Base-by-base conservation (phyloP, 2,888 invertebrate genomes). In the Diarsia rubi region DNA sequence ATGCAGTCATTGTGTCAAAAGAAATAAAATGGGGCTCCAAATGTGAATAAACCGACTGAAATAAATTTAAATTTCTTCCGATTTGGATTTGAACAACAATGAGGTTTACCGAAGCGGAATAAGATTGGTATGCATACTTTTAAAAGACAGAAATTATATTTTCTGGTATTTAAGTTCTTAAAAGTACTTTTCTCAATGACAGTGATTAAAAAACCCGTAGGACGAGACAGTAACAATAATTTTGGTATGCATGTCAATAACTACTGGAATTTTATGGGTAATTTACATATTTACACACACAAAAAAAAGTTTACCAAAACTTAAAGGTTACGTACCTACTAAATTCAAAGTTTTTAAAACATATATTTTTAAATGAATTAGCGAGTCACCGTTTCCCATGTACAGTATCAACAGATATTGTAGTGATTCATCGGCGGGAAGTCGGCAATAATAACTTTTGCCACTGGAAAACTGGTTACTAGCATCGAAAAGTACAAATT, bases 381-480 rank as follows among this genome's bases (percentile, higher is more conserved):
- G 1, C 60, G 27, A 67, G 42, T 76, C 31, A 31, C 19, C 19
- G 49, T 71, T 78, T 78, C 62, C 45, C 42, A 72, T 59, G 63
- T 71, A 75, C 52, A 73, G 62, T 81, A 82, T 73, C 71, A 82
- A 88, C 75, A 79, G 73, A 85, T 81, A 85, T 81, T 79, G 81
- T 68, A 74, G 86, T 93, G 93, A 93, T 88, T 93, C 93, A 93
- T 90, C 90, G 86, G 88, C 90, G 89, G 90, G 91, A 92, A 91
- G 89, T 89, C 83, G 84, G 88, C 88, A 83, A 84, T 84, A 73
- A 77, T 77, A 86, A 74, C 68, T 77, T n/a, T 77, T 74, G 78
- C 75, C 75, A 73, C 79, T 86, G 71, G 71, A 80, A 88, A 91
- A 90, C 91, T 90, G 90, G 91, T 90, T 89, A 89, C 69, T 71